phyloP scores from a whole-genome alignment of 2,888 invertebrate genomes.

The Tipula lateralis region DNA sequence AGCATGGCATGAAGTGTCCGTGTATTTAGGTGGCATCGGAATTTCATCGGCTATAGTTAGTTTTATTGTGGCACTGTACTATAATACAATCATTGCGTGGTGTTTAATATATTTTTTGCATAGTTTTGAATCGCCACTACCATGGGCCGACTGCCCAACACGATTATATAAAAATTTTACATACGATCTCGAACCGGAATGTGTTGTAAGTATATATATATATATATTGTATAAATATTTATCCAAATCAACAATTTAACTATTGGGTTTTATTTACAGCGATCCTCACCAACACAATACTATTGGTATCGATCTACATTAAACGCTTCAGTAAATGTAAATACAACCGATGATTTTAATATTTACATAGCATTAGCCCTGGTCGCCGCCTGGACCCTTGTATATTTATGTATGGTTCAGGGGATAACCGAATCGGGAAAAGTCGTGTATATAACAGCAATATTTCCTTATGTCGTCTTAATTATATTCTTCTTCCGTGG shows the following conservation, averaged over 20 bases:
- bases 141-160: constrained; percentile 89
- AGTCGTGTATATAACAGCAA: constrained; percentile 94
- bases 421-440: constrained; percentile 96
- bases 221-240: too few relatives aligned
- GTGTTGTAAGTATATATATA: constrained; percentile 62
- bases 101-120: constrained; percentile 91
- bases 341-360: constrained; percentile 80
- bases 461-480: constrained; percentile 92
- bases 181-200: constrained; percentile 74
- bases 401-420: constrained; percentile 95
- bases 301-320: constrained; percentile 94
- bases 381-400: constrained; percentile 85
- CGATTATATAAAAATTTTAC: constrained; percentile 74
- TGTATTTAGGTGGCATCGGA: constrained; percentile 82
- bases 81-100: constrained; percentile 98
- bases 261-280: constrained; percentile 52
- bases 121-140: constrained; percentile 86
- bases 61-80: constrained; percentile 93
- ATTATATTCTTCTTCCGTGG: constrained; percentile 95
- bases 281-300: constrained; percentile 85
- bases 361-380: constrained; percentile 86
- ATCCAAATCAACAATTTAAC: too few relatives aligned
- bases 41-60: constrained; percentile 94
- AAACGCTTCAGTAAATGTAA: constrained; percentile 83
- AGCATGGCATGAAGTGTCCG: constrained; percentile 91